Evolutionary conservation across 2,797 vertebrate species (phyloP).

Genomic region (Cephalopachus bancanus): DNA sequence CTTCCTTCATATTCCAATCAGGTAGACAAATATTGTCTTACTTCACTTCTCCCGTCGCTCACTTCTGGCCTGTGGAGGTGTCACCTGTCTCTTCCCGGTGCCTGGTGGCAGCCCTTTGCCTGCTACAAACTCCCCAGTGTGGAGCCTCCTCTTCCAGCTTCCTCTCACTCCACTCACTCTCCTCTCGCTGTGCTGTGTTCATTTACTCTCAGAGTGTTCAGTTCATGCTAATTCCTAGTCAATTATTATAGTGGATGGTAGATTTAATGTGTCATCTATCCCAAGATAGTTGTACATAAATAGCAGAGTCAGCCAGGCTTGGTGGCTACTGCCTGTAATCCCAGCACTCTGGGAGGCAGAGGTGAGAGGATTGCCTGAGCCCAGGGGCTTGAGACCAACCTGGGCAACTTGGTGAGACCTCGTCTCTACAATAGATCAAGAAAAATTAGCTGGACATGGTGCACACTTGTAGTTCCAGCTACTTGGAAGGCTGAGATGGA

Average conservation of each 20-base stretch:
- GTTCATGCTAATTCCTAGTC: neutral
- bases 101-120: neutral
- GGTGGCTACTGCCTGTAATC: no score
- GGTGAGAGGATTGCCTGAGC: no score
- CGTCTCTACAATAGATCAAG: no score
- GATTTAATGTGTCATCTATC: neutral
- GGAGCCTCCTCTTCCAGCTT: neutral
- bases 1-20: neutral
- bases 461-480: no score
- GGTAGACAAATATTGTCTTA: neutral
- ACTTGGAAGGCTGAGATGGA: no score
- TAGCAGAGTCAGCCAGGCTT: neutral
- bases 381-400: no score
- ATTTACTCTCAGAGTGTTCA: neutral
- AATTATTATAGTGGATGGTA: neutral
- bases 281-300: neutral
- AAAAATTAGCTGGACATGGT: no score
- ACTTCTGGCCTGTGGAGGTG: neutral
- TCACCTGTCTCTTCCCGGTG: neutral
- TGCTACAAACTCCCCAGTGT: neutral
- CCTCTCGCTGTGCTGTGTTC: neutral
- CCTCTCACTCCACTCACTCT: neutral
- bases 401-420: no score
- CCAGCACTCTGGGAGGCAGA: no score
- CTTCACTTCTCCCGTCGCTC: neutral